These are phyloP conservation scores for Danio kyathit DNA, from an alignment of 2,797 vertebrate species.

Conservation along the genomic window DNA sequence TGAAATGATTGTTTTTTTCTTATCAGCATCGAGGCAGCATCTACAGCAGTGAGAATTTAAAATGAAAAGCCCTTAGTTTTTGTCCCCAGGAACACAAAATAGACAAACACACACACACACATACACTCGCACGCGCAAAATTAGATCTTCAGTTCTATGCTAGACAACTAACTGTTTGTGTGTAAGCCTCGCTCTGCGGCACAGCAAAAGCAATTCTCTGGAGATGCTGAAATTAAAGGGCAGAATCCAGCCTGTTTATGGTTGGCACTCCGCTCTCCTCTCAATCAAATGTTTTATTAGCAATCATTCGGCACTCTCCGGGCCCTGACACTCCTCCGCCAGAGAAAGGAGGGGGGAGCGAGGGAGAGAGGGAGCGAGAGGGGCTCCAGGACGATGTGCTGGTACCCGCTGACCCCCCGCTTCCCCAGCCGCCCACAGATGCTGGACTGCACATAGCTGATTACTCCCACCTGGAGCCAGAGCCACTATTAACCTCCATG, in stretches of 20 bases:
- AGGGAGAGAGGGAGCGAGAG: slow-evolving; percentile 43
- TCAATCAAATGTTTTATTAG: slow-evolving; percentile 87
- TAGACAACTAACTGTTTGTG: slow-evolving; percentile 79
- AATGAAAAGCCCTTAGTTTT: slow-evolving; percentile 61
- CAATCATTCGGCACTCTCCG: slow-evolving; percentile 76
- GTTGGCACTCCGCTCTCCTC: slow-evolving; percentile 77
- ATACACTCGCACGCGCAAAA: slow-evolving; percentile 68
- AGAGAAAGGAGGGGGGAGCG: slow-evolving; percentile 54
- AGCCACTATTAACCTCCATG: slow-evolving; percentile 60
- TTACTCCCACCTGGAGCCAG: slow-evolving; percentile 74
- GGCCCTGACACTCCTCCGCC: slow-evolving; percentile 78
- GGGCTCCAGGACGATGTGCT: slow-evolving; percentile 30
- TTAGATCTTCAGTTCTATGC: slow-evolving; percentile 83
- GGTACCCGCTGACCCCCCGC: slow-evolving; percentile 50
- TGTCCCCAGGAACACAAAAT: slow-evolving; percentile 67
- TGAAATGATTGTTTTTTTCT: slow-evolving; percentile 71
- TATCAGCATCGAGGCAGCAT: slow-evolving; percentile 54
- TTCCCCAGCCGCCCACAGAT: slow-evolving; percentile 58
- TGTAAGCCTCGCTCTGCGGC: slow-evolving; percentile 75
- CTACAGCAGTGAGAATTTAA: slow-evolving; percentile 60
- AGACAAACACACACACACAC: slow-evolving; percentile 49
- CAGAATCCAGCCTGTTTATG: slow-evolving; percentile 82
- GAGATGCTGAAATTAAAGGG: slow-evolving; percentile 83
- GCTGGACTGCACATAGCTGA: slow-evolving; percentile 61
- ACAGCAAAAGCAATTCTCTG: slow-evolving; percentile 82